phyloP scores from a whole-genome alignment of 2,113 vertebrate genomes.

The Phyllostomus hastatus region DNA sequence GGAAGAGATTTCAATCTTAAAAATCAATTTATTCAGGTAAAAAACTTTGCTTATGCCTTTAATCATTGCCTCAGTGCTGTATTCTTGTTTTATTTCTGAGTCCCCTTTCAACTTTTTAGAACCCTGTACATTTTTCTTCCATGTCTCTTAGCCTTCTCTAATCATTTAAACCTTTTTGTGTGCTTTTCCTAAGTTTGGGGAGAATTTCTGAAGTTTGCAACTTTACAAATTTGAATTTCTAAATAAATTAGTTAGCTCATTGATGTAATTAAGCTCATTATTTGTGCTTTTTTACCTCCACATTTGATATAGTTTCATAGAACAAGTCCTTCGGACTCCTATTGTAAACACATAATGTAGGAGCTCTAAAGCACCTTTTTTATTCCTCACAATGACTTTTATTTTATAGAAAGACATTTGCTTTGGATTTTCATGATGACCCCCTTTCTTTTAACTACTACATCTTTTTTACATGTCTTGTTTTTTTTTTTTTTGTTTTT shows the following conservation, averaged over 20 bases:
- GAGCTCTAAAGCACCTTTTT: not conserved
- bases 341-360: not conserved
- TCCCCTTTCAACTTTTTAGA: not conserved
- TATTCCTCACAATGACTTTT: not conserved
- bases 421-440: conserved; percentile 26
- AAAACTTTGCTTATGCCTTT: not conserved
- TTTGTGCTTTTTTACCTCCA: not conserved
- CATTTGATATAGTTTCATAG: not conserved
- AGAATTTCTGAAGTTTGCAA: not conserved
- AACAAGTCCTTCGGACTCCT: not conserved
- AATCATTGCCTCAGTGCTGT: not conserved
- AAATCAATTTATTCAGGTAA: not conserved
- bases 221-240: not conserved
- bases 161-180: not conserved
- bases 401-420: conserved; percentile 39
- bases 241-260: not conserved
- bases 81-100: not conserved
- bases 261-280: not conserved
- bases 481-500: not conserved
- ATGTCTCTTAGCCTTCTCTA: not conserved
- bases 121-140: not conserved
- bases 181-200: not conserved
- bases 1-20: conserved; percentile 20
- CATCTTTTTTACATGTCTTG: not conserved
- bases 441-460: conserved; percentile 17